Base-by-base conservation (phyloP, 1,140 invertebrate species). In the Arion vulgaris region DNA sequence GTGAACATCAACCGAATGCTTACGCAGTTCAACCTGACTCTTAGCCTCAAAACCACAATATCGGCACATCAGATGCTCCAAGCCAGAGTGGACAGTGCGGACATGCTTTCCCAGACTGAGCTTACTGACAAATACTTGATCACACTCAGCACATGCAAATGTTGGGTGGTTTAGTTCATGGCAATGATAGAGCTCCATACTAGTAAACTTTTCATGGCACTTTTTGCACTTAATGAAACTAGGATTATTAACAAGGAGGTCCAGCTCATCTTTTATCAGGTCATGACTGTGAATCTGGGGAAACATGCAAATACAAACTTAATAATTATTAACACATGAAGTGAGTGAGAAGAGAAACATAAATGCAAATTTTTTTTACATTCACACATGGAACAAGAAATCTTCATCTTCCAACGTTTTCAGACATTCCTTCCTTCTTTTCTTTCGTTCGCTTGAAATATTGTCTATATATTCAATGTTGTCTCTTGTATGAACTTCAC, bases 1-100 rank as follows among this genome's bases (percentile, higher is more conserved):
- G 79, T 89, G 88, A n/a, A 41, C 66, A 7, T 74, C 78, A 15
- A 57, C 38, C 51, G 73, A 85, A 77, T 89, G 88, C 13, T 69
- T 82, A 26, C 83, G 75, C 57, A 86, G 79, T 34, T 75, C 75
- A 0, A 51, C 62, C 32, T 87, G 85, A 0, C 78, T 84, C 45
- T 85, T 78, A 34, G 80, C 81, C 45, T 72, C 15, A 41, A 83
- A 81, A 17, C 72, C 49, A 34, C 85, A 83, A 15, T 71, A 62
- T 5, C 75, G 73, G 51, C 84, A 85, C 66, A 36, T 41, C 9
- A 85, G 77, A 57, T 86, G 81, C 28, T 80, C 51, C 0, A 71
- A 51, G 0, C 51, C 74, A 0, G 75, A 71, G 68, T 88, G 87
- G 17, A 26, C 69, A 9, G 75, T 62, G 23, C 83, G 68, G 36